Base-by-base conservation (phyloP, 2,113 vertebrate species). In the Entelurus aequoreus region DNA sequence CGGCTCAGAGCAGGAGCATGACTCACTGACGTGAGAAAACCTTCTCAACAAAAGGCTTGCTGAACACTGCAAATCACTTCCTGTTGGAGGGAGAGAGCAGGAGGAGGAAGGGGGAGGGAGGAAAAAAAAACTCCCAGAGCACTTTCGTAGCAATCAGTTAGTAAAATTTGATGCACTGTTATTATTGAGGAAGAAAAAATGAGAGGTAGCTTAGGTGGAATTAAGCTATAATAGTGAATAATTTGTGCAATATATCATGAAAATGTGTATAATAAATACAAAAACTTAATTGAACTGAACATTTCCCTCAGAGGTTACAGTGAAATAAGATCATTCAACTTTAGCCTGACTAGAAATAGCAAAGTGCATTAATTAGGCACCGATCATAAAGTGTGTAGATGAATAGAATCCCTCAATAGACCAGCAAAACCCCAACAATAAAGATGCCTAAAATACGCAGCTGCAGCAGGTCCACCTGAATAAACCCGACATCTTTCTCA, bases 21-120 rank as follows among this genome's bases (percentile, higher is more conserved):
- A 98, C 92, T 98, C 96, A 96, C 94, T 93, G 91, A 87, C 94
- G 92, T 91, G 93, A 95, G 91, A 93, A 95, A 94, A 96, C 94
- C 94, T 95, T 94, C 94, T 93, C 94, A 94, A 97, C 94, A 98
- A 97, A 95, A 98, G 95, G 92, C 94, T 95, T 93, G 93, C 93
- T 94, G 94, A 96, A 94, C 92, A 92, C 94, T 90, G 93, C 94
- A 95, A 96, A 97, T 94, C 95, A 96, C 94, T 98, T 98, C 95
- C 95, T 95, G 94, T 94, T 92, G 91, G 86, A 92, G 90, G 85
- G 89, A 76, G 78, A 77, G 56, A 38, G 74, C 40, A 42, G 54
- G 14, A 55, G 54, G 54, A 15, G 54, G 54, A 15, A 38, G 36
- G 54, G 54, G 38, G 38, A 9, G 36, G 54, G 37, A 37, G 35